Percentiles rank a stretch among this genome's conserved stretches.
Conservation (phyloP, 2,797 vertebrate genomes). For the Hozukius guyotensis region DNA sequence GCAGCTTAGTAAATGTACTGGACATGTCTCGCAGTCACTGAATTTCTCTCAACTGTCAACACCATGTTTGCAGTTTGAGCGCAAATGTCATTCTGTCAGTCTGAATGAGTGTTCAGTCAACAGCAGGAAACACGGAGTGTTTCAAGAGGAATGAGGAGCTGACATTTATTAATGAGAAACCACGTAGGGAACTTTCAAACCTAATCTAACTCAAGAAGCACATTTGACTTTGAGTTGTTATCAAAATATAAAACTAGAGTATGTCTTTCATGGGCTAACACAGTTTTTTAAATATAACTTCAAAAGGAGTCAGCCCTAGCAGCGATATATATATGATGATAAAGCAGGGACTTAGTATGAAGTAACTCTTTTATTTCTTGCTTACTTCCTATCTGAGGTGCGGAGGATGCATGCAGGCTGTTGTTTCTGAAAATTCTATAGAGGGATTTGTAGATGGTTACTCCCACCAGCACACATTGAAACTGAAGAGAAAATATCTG, state of each 20-base stretch:
- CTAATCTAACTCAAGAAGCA: conserved; percentile 20
- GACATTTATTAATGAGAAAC: conserved; percentile 60
- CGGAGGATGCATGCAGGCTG: conserved; percentile 26
- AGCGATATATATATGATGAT: not conserved
- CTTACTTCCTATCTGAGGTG: conserved; percentile 28
- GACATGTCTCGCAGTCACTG: conserved; percentile 14
- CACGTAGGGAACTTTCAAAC: conserved; percentile 31
- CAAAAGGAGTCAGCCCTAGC: not conserved
- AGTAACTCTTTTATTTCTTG: conserved; percentile 15
- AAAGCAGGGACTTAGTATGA: not conserved
- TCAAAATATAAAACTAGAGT: not conserved
- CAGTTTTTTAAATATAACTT: conserved; percentile 23
- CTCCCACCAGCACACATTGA: conserved; percentile 43
- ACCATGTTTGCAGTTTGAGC: conserved; percentile 52
- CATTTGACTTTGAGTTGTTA: not conserved
- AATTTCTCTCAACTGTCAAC: conserved; percentile 38
- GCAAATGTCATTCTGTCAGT: conserved; percentile 60
- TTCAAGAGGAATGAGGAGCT: conserved; percentile 42
- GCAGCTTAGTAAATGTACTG: conserved; percentile 11
- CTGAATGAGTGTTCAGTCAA: conserved; percentile 49
- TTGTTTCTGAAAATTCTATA: conserved; percentile 30
- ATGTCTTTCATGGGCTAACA: not conserved
- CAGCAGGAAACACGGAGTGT: conserved; percentile 33
- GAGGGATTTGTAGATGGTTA: conserved; percentile 28
- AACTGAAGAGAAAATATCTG: conserved; percentile 54